Evolutionary conservation across 2,888 invertebrate species (phyloP).

Genomic region (Chesias legatella): DNA sequence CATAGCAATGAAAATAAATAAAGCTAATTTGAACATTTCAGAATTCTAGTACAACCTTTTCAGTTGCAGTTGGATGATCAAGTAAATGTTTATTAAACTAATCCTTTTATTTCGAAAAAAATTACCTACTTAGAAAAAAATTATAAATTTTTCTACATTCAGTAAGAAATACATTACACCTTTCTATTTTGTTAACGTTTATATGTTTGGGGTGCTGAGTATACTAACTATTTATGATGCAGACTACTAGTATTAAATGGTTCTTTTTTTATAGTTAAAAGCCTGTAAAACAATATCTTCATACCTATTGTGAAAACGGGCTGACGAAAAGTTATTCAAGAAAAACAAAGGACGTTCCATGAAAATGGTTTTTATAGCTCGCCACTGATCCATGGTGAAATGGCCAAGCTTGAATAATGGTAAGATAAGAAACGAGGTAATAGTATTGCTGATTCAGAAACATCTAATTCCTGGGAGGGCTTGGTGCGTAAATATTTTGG

Average conservation of each 20-base stretch:
- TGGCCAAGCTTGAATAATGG: conserved; percentile 15
- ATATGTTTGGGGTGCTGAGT: no score
- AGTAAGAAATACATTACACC: no score
- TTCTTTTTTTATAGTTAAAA: conserved; percentile 23
- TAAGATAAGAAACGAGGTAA: conserved; percentile 4
- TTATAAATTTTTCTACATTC: no score
- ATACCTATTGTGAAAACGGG: conserved; percentile 60
- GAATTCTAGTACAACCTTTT: conserved; percentile 8
- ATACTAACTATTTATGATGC: no score
- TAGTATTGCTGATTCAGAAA: neutral
- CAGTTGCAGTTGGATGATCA: conserved; percentile 5
- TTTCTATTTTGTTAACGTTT: no score
- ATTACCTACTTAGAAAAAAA: no score
- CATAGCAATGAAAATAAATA: conserved; percentile 13
- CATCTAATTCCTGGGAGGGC: neutral
- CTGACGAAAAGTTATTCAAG: conserved; percentile 57
- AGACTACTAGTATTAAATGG: no score
- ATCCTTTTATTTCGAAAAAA: no score
- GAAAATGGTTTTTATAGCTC: conserved; percentile 57
- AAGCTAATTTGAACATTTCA: conserved; percentile 18
- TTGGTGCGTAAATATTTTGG: no score
- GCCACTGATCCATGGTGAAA: conserved; percentile 15
- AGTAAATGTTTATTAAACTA: no score
- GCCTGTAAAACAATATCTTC: conserved; percentile 55
- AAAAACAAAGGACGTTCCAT: conserved; percentile 63